Base-by-base conservation (phyloP, 2,797 vertebrate genomes). In the Neostethus bicornis region DNA sequence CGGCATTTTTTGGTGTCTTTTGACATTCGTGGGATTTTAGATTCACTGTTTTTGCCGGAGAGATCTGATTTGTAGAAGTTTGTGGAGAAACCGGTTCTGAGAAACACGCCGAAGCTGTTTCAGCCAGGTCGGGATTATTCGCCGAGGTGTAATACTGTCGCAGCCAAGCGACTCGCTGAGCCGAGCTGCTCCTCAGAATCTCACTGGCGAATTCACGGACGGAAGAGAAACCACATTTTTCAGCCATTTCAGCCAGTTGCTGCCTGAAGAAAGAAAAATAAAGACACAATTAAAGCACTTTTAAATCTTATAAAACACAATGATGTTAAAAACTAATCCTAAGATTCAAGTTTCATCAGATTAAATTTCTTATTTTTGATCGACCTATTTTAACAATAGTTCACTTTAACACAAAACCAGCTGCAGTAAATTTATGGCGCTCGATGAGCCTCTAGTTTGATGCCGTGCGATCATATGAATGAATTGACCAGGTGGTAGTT, bases 241-340 rank as follows among this genome's bases (percentile, higher is more conserved):
- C 82, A 4, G 92, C 88, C 94, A 99, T 98, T 73, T 96, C 92
- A 66, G 92, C 87, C 85, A 98, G 90, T 41, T 98, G 97, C 61
- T 89, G 93, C 85, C 97, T 99, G 24, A 10, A 61, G 11, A 70
- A 17, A 42, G 16, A 31, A 53, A 20, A 9, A 46, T 20, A 49
- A 13, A 31, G 34, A 19, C 37, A 9, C 11, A 12, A 1, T 13
- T 32, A 14, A 34, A 51, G 13, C 26, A 26, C 26, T n/a, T n/a
- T n/a, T n/a, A n/a, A n/a, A n/a, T n/a, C n/a, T n/a, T n/a, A n/a
- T n/a, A n/a, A n/a, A n/a, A n/a, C n/a, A n/a, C n/a, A 35, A 35
- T 16, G 5, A 35, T 5, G 28, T 28, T 29, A 14, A 35, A n/a
- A 35, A 7, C 13, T 34, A 14, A n/a, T 14, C 35, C 35, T 2